Evolutionary conservation across 1,140 invertebrate genomes (phyloP), one percentile per base, ranked within the genome.

Genomic region (Gerris buenoi): DNA sequence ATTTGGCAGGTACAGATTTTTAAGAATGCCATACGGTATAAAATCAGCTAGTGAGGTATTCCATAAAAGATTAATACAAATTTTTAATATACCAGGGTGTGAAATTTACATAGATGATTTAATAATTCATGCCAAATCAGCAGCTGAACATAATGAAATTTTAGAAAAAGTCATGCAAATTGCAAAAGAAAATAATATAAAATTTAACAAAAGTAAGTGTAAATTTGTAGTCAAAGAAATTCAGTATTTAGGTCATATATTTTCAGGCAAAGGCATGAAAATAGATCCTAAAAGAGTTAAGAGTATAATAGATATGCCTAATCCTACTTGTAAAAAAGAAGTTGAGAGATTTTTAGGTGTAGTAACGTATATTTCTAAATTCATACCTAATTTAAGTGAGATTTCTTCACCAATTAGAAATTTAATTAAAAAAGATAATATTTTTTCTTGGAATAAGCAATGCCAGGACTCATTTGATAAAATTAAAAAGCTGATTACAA

Each of bases 181-280:
- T 3, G 58, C 60, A 23, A 22, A 28, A 33, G 14, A 25, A 23
- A 29, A 23, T 33, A 67, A 67, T 67, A 29, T 62, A 25, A 67
- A 14, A 62, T 61, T 67, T 3, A 67, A 67, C 26, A 29, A 29
- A 33, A 28, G 33, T 2, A 67, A 67, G 33, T 67, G 60, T 63
- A 61, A 67, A 14, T 67, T 67, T 25, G 29, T 2, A 61, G 60
- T 61, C 27, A 27, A 25, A 5, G 28, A 25, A 63, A 22, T 67
- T 1, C 25, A 2, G 5, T 67, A 29, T 67, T 25, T 59, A 22
- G 58, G 60, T 28, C 58, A 66, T 27, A 29, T 26, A 23, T 62
- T 67, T 15, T 27, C 14, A 27, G 22, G 25, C n/a, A 57, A 15
- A 29, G 66, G 59, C 1, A 26, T 67, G 5, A 15, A 27, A n/a